These are phyloP conservation scores for Nycticorax nycticorax DNA, from an alignment of 2,113 vertebrate species.

Conservation along the genomic window DNA sequence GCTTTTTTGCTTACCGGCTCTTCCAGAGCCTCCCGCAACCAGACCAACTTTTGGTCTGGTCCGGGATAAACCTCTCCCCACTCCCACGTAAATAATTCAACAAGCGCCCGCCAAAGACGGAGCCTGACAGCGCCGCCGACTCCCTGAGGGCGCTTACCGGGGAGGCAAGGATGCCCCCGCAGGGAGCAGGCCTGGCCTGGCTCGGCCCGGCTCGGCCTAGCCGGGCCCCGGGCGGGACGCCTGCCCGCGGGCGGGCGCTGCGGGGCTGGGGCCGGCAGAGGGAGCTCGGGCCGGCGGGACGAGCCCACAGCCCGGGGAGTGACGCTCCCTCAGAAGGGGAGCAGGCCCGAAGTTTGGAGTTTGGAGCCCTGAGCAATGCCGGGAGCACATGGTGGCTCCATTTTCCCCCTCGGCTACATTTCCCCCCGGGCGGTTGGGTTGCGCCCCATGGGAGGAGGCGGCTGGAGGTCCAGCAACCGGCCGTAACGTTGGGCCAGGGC, in stretches of 20 bases:
- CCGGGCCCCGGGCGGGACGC: neutral
- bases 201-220: neutral
- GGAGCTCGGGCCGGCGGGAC: conserved; percentile 5
- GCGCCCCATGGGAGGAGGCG: rapidly evolving
- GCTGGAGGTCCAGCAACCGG: neutral
- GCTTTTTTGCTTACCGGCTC: neutral
- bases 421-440: neutral
- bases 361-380: neutral
- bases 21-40: neutral
- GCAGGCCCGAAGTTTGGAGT: no score
- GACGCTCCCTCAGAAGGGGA: rapidly evolving
- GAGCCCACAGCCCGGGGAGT: neutral
- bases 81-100: neutral
- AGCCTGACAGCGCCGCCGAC: neutral
- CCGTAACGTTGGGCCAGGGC: rapidly evolving
- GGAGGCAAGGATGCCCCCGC: neutral
- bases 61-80: neutral
- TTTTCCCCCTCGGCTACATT: no score
- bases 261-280: conserved; percentile 22
- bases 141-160: neutral
- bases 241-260: neutral
- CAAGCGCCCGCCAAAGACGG: neutral
- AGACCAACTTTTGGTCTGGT: neutral
- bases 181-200: neutral
- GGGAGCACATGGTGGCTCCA: neutral